Base-by-base conservation (phyloP, 2,797 vertebrate species). In the Chanos chanos region DNA sequence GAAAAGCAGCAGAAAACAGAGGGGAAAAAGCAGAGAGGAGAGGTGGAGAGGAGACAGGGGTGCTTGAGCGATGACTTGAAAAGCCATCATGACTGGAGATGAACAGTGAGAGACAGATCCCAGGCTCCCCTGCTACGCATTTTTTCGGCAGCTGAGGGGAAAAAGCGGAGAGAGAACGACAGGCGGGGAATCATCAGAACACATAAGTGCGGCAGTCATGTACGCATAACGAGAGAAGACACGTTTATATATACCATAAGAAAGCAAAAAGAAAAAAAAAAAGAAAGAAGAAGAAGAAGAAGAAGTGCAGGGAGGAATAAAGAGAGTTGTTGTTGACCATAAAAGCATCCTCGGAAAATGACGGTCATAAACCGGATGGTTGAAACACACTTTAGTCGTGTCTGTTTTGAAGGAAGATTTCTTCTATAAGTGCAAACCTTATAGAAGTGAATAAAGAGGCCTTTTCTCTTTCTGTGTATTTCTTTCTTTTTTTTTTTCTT, bases 1-100 rank as follows among this genome's bases (percentile, higher is more conserved):
- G 79, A 74, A 85, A 82, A 75, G 77, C 80, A 77, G 67, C 51
- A 62, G 80, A 79, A 81, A 80, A 75, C 74, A 74, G 71, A 71
- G 43, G 30, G 52, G 22, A 61, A 57, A 50, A 65, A 71, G 71
- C 68, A 31, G 64, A 64, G 61, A 70, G 74, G 57, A 67, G 76
- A 79, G 82, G 80, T 79, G 76, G 69, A 72, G 80, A 70, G 78
- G 77, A 80, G 80, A 68, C 66, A 75, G 74, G 16, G 34, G 25
- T 44, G 61, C 44, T 43, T 27, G 59, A 62, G 52, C 36, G 28
- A 52, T 56, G 60, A 67, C 51, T 62, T 71, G 60, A 61, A 57
- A 67, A 63, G 66, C 34, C 60, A 61, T 79, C 75, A 77, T 30
- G 31, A 58, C 47, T 65, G 16, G 51, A 47, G 68, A 59, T 40